These are phyloP conservation scores for Pristionchus mayeri DNA, from an alignment of 2,888 invertebrate genomes.

Conservation along the genomic window DNA sequence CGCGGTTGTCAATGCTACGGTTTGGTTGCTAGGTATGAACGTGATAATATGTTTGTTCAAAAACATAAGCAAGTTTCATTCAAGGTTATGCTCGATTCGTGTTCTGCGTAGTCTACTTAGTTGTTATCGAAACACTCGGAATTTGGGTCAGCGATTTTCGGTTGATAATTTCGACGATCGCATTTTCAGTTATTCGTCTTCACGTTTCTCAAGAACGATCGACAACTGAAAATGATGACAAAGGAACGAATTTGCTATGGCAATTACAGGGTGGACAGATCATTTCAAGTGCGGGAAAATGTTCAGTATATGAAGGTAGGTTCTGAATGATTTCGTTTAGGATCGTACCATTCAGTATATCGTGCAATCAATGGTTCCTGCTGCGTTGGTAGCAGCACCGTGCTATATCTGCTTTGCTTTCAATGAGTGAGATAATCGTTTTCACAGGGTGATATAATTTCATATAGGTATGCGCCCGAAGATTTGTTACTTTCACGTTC, in stretches of 20 bases:
- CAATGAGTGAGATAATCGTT: constrained; percentile 8
- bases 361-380: background rate
- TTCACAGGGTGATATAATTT: too few species aligned
- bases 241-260: background rate
- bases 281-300: background rate
- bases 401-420: background rate
- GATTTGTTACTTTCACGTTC: background rate
- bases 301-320: background rate
- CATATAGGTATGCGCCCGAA: background rate
- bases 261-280: background rate
- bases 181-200: background rate
- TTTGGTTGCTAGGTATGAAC: background rate
- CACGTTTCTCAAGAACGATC: background rate
- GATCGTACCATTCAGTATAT: constrained; percentile 8
- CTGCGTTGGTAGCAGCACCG: background rate
- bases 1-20: background rate
- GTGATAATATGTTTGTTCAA: too few species aligned
- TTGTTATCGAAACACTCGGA: background rate
- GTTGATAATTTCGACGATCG: background rate
- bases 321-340: background rate
- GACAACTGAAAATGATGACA: background rate
- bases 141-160: background rate
- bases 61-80: too few species aligned
- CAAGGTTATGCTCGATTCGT: background rate
- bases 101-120: background rate